Conservation (phyloP, 1,140 invertebrate genomes). For the Trichonephila inaurata region DNA sequence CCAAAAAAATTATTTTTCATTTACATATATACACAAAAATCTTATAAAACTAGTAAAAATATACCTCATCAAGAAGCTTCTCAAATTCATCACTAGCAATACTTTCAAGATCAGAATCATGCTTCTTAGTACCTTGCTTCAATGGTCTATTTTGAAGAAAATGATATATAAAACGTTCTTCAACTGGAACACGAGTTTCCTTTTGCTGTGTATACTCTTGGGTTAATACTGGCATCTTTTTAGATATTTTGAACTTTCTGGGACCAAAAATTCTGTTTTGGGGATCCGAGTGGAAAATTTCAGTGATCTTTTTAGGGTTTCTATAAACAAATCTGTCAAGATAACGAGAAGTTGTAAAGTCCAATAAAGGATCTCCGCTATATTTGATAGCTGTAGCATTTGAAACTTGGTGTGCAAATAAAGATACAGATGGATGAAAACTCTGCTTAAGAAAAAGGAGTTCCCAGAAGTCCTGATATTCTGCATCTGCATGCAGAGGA, state of each 20-base stretch:
- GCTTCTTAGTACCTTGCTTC: constrained; percentile 79
- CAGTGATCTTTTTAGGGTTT: constrained; percentile 91
- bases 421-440: constrained; percentile 93
- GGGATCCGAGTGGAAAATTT: constrained; percentile 76
- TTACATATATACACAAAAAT: neutral
- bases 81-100: constrained; percentile 94
- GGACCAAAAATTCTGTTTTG: constrained; percentile 77
- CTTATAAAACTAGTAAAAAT: neutral
- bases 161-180: constrained; percentile 89
- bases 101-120: constrained; percentile 88
- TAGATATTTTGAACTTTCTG: constrained; percentile 80
- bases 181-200: constrained; percentile 88
- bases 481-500: constrained; percentile 90
- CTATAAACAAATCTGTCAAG: constrained; percentile 96
- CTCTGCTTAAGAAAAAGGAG: constrained; percentile 87
- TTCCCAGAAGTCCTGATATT: constrained; percentile 87
- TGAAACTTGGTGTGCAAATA: constrained; percentile 93
- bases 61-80: constrained; percentile 79
- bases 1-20: too few relatives aligned
- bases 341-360: constrained; percentile 94
- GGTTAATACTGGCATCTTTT: constrained; percentile 86
- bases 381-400: constrained; percentile 87
- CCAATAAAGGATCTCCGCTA: constrained; percentile 94
- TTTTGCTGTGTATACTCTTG: constrained; percentile 86
- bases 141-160: constrained; percentile 79